phyloP scores from a whole-genome alignment of 35 echinoderm and acorn worm species.

The Amphiura filiformis region DNA sequence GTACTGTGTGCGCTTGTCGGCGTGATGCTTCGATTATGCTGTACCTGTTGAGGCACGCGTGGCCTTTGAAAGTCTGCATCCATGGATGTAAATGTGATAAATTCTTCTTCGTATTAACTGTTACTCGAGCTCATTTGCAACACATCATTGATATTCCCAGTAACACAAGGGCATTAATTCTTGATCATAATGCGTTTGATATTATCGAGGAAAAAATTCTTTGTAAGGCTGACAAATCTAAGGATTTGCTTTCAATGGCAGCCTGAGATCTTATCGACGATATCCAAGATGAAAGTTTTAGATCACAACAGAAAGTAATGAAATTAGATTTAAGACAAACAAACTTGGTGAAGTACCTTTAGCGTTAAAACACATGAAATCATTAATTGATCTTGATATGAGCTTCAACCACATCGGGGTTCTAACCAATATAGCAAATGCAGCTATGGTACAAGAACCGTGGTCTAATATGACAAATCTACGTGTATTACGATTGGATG shows the following conservation, averaged over 20 bases:
- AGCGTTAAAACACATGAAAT: neutral
- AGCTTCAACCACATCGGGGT: neutral
- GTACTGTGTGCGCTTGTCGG: neutral
- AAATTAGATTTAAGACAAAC: neutral
- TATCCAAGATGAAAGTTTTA: neutral
- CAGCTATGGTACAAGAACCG: neutral
- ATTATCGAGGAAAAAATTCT: neutral
- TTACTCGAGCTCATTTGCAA: neutral
- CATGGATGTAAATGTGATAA: neutral
- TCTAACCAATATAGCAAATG: neutral
- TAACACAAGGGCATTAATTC: neutral
- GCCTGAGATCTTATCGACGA: neutral
- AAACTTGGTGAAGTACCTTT: neutral
- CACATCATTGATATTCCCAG: neutral
- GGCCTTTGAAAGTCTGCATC: neutral
- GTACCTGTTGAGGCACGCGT: neutral
- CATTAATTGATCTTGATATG: neutral
- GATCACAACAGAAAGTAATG: neutral
- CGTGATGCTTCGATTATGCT: neutral
- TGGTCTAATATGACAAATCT: neutral
- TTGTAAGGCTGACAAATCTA: neutral
- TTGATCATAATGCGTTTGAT: neutral
- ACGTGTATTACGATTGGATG: neutral
- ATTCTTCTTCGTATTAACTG: neutral
- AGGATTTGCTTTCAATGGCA: neutral